These are phyloP conservation scores for Escarpia spicata DNA, from an alignment of 2,888 invertebrate genomes.

Conservation along the genomic window DNA sequence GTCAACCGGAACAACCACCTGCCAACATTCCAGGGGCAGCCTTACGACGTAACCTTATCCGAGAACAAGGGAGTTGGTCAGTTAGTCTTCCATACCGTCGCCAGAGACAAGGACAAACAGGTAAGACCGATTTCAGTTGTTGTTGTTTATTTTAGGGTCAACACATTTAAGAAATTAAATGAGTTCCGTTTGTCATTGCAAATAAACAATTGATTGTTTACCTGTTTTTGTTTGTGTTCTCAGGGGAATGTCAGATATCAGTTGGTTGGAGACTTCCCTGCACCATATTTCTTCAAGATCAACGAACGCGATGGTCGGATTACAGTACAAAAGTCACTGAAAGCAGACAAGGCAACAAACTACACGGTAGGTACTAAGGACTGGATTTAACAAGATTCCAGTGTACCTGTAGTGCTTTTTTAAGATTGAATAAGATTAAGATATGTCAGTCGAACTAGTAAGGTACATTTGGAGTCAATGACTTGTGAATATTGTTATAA, in stretches of 20 bases:
- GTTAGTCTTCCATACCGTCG: conserved; percentile 36
- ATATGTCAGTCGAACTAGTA: too few species aligned
- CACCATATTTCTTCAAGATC: conserved; percentile 53
- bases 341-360: conserved; percentile 36
- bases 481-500: too few species aligned
- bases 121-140: conserved; percentile 18
- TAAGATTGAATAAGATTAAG: too few species aligned
- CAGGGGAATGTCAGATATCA: conserved; percentile 51
- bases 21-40: conserved; percentile 46
- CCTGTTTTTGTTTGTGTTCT: not conserved
- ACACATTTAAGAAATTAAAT: too few species aligned
- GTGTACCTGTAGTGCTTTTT: too few species aligned
- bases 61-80: conserved; percentile 34
- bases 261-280: conserved; percentile 58
- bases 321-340: conserved; percentile 34
- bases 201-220: not conserved
- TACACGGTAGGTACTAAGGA: conserved; percentile 34
- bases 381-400: too few species aligned
- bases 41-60: conserved; percentile 33
- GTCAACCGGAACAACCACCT: conserved; percentile 51
- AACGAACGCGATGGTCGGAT: conserved; percentile 48
- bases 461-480: too few species aligned
- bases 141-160: not conserved
- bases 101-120: conserved; percentile 42
- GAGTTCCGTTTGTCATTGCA: too few species aligned